Evolutionary conservation across 2,888 invertebrate genomes (phyloP).

Genomic region (Dorcus parallelipipedus): DNA sequence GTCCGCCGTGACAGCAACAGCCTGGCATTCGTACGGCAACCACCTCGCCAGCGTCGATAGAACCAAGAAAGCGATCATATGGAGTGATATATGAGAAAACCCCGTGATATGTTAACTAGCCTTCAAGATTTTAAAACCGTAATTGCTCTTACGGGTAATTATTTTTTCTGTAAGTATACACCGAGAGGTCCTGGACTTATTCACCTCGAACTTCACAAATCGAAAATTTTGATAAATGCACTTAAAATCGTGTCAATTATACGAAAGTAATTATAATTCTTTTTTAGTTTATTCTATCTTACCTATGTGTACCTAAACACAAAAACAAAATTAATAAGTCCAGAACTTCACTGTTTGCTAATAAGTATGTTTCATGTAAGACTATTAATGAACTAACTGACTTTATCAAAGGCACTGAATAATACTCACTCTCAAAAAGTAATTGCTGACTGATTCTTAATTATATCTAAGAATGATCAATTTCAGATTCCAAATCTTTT

Average conservation of each 20-base stretch:
- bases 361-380: too few relatives aligned
- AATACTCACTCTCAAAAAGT: too few relatives aligned
- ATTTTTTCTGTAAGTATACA: neutral
- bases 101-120: conserved; percentile 18
- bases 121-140: conserved; percentile 5
- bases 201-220: neutral
- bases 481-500: too few relatives aligned
- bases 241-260: neutral
- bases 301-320: too few relatives aligned
- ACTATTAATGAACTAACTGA: too few relatives aligned
- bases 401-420: too few relatives aligned
- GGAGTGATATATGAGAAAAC: conserved; percentile 62
- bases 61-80: conserved; percentile 75
- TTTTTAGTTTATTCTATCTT: too few relatives aligned
- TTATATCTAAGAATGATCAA: too few relatives aligned
- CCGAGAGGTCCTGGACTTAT: neutral
- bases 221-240: neutral
- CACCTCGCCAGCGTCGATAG: conserved; percentile 81
- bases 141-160: neutral
- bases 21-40: conserved; percentile 83
- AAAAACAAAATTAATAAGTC: too few relatives aligned
- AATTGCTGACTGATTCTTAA: too few relatives aligned
- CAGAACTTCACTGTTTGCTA: too few relatives aligned
- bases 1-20: conserved; percentile 79
- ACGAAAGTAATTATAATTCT: too few relatives aligned